A percentile compares a stretch with the other conserved stretches of the same genome.
These are phyloP conservation scores for Hemibagrus guttatus DNA, from an alignment of 2,797 vertebrate species.

Conservation along the genomic window DNA sequence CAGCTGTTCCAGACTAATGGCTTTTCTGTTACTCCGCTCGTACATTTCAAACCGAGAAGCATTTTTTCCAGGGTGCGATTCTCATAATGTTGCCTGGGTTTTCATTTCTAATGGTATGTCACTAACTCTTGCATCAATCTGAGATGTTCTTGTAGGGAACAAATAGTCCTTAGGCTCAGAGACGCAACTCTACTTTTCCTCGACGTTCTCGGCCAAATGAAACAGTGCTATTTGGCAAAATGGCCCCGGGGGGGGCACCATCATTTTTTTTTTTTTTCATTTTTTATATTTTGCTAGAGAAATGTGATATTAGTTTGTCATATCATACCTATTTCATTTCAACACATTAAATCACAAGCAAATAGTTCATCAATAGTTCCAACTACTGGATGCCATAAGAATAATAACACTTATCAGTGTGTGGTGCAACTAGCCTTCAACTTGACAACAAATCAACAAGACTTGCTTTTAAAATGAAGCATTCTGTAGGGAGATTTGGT, in stretches of 20 bases:
- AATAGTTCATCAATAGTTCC: too few species aligned
- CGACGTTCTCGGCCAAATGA: conserved; percentile 66
- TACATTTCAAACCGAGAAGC: neutral
- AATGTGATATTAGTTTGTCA: conserved; percentile 20
- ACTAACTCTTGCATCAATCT: conserved; percentile 61
- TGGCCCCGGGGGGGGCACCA: conserved; percentile 58
- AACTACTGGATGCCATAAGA: too few species aligned
- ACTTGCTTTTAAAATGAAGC: too few species aligned
- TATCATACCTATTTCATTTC: neutral
- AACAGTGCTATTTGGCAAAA: conserved; percentile 67
- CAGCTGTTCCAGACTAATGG: conserved; percentile 33
- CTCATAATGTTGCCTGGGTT: conserved; percentile 44
- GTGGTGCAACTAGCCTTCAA: too few species aligned
- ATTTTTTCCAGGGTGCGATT: neutral
- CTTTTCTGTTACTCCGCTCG: conserved; percentile 19
- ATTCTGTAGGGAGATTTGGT: too few species aligned
- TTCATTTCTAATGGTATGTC: conserved; percentile 49
- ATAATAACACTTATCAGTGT: too few species aligned
- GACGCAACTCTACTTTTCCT: conserved; percentile 42
- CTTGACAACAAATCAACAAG: too few species aligned
- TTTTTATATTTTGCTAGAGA: conserved; percentile 58
- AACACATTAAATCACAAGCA: neutral
- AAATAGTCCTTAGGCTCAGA: conserved; percentile 50
- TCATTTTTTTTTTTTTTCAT: conserved; percentile 60
- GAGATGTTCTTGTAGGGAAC: conserved; percentile 55